Evolutionary conservation across 2,113 vertebrate genomes (phyloP).

Genomic region (Oxygymnocypris stewartii): DNA sequence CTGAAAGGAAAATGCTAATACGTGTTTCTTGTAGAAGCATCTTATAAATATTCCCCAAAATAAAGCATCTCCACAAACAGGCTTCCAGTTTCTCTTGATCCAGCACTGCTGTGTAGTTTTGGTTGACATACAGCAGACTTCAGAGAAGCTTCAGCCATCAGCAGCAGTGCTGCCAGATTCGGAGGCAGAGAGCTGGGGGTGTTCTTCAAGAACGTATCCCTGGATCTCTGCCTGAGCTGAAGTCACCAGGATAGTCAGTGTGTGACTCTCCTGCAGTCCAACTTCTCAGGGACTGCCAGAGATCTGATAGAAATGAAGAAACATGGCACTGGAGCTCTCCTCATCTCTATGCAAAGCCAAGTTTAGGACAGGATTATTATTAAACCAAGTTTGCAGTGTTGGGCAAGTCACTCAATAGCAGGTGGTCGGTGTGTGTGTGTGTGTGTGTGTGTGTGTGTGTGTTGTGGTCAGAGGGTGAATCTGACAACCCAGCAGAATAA

Average conservation of each 20-base stretch:
- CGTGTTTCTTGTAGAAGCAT: not conserved
- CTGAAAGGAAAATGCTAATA: slow-evolving; percentile 27
- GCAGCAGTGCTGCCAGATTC: slow-evolving; percentile 27
- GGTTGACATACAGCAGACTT: slow-evolving; percentile 19
- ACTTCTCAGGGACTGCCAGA: slow-evolving; percentile 37
- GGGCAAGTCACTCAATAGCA: slow-evolving; percentile 11
- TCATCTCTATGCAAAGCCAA: slow-evolving; percentile 19
- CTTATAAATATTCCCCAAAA: slow-evolving; percentile 27
- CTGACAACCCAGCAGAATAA: not conserved
- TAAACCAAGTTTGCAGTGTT: slow-evolving; percentile 14
- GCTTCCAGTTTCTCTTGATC: slow-evolving; percentile 20
- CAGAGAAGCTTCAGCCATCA: slow-evolving; percentile 23
- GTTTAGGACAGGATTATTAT: slow-evolving; percentile 8
- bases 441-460: slow-evolving; percentile 1
- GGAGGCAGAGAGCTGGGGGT: slow-evolving; percentile 9
- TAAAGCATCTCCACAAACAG: slow-evolving; percentile 32
- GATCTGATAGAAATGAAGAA: slow-evolving; percentile 34
- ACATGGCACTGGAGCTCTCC: slow-evolving; percentile 10
- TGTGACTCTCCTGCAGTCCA: slow-evolving; percentile 28
- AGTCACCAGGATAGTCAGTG: slow-evolving; percentile 12
- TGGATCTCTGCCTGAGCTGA: slow-evolving; percentile 33
- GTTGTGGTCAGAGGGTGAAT: not conserved
- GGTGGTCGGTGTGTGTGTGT: not conserved
- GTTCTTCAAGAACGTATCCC: slow-evolving; percentile 28
- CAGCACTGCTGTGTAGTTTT: slow-evolving; percentile 20